These are phyloP conservation scores for Zoanthus sociatus DNA, from an alignment of 92 coral and sea anemone genomes.

Conservation along the genomic window DNA sequence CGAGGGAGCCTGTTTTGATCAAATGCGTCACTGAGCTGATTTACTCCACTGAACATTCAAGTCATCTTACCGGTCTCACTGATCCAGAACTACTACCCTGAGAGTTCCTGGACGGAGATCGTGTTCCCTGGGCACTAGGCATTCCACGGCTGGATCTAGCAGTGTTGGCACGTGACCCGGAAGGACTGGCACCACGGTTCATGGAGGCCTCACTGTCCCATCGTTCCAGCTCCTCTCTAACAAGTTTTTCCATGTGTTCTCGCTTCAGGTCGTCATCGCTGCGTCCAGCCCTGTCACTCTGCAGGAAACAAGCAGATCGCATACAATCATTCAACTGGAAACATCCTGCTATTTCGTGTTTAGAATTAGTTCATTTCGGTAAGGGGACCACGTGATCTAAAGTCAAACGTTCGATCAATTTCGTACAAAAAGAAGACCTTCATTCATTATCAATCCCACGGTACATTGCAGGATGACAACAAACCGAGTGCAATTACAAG, in stretches of 20 bases:
- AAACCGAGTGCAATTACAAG: too few relatives aligned
- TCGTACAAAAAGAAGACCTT: too few relatives aligned
- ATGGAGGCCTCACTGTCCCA: constrained; percentile 98
- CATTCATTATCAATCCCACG: too few relatives aligned
- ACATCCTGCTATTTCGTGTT: too few relatives aligned
- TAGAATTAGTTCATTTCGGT: too few relatives aligned
- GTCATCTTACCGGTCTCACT: constrained; percentile 50
- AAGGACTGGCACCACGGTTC: constrained; percentile 85
- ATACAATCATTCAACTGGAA: too few relatives aligned
- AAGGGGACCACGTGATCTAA: too few relatives aligned
- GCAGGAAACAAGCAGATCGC: constrained; percentile 10
- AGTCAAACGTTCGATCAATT: too few relatives aligned
- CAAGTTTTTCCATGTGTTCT: constrained; percentile 98
- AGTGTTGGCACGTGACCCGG: constrained; percentile 93
- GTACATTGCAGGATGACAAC: too few relatives aligned
- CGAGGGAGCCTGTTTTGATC: too few relatives aligned
- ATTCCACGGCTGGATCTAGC: constrained; percentile 87
- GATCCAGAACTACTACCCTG: constrained; percentile 67
- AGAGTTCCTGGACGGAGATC: constrained; percentile 81
- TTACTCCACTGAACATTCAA: too few relatives aligned
- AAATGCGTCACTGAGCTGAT: too few relatives aligned
- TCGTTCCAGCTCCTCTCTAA: constrained; percentile 97
- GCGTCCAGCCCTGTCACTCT: constrained; percentile 86
- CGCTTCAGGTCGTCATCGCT: constrained; percentile 93
- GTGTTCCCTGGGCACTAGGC: constrained; percentile 67